phyloP scores from a whole-genome alignment of 2,113 vertebrate species.

The Petrocephalus microphthalmus region DNA sequence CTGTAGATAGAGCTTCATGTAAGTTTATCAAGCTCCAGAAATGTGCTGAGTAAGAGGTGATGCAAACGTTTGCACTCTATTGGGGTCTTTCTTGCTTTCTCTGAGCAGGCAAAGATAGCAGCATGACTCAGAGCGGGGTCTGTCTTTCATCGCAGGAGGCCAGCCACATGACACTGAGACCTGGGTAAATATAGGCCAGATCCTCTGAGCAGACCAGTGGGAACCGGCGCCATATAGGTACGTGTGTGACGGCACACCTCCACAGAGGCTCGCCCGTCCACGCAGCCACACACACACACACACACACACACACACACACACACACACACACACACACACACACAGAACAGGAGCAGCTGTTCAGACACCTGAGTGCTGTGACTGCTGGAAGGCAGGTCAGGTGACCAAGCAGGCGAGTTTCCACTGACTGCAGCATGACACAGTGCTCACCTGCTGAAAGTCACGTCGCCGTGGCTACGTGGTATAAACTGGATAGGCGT shows the following conservation, averaged over 20 bases:
- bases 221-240: conserved; percentile 25
- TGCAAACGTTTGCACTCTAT: background rate
- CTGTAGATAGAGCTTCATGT: background rate
- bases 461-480: conserved; percentile 9
- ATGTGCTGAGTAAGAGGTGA: conserved; percentile 22
- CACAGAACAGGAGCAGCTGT: background rate
- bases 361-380: conserved; percentile 12
- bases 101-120: conserved; percentile 13
- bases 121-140: conserved; percentile 1
- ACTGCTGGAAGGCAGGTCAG: conserved; percentile 11
- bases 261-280: background rate
- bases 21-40: background rate
- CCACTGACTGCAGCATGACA: conserved; percentile 6
- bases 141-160: background rate
- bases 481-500: background rate
- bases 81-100: background rate
- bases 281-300: background rate
- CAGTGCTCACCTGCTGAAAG: conserved; percentile 10
- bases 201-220: conserved; percentile 24
- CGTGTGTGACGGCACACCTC: conserved; percentile 13
- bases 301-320: too few relatives aligned
- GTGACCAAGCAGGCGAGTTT: conserved; percentile 12
- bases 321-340: background rate
- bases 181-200: conserved; percentile 55
- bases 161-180: conserved; percentile 38